Conservation (phyloP, 1,140 invertebrate genomes). For the Schlechtendalia chinensis region DNA sequence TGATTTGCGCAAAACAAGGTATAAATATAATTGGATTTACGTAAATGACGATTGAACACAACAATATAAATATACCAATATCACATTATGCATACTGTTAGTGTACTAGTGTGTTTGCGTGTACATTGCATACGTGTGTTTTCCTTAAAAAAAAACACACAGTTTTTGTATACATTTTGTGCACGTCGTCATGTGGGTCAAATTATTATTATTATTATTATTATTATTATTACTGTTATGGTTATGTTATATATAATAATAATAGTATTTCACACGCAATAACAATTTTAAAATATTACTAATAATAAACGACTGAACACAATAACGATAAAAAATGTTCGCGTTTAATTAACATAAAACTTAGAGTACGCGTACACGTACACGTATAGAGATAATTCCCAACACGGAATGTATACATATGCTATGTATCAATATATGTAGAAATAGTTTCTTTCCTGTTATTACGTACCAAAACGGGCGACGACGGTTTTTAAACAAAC, state of each 20-base stretch:
- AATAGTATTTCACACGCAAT: not conserved
- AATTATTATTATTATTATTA: conserved; percentile 15
- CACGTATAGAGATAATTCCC: too few relatives aligned
- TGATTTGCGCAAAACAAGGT: too few relatives aligned
- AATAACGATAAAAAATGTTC: not conserved
- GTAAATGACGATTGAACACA: too few relatives aligned
- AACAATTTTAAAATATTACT: conserved; percentile 15
- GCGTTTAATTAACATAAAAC: not conserved
- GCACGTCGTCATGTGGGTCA: conserved; percentile 7
- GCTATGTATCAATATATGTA: too few relatives aligned
- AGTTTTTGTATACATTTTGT: not conserved
- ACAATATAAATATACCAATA: too few relatives aligned
- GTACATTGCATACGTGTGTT: conserved; percentile 11
- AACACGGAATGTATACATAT: too few relatives aligned
- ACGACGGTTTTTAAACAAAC: conserved; percentile 25
- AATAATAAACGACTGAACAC: not conserved
- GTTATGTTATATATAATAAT: too few relatives aligned
- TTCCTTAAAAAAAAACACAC: not conserved
- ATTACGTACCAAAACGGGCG: not conserved
- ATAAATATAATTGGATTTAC: too few relatives aligned
- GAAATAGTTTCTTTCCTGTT: not conserved
- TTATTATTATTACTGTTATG: conserved; percentile 1
- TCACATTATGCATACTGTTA: too few relatives aligned
- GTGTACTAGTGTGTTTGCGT: too few relatives aligned
- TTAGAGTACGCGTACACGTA: too few relatives aligned